phyloP scores from a whole-genome alignment of 2,113 vertebrate genomes.

The Vulpes lagopus region DNA sequence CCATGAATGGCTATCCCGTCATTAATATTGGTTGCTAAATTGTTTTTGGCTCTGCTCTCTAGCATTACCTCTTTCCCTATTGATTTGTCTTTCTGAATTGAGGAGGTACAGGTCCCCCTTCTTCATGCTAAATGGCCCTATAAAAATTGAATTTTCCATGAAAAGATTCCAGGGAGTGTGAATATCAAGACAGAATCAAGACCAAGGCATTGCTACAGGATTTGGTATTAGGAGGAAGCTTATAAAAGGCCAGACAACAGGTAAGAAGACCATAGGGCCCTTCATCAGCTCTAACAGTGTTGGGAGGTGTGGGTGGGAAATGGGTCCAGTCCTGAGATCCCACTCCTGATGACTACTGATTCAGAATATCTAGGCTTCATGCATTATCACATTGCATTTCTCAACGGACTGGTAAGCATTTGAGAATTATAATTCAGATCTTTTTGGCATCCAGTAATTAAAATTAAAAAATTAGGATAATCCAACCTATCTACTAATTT shows the following conservation, averaged over 20 bases:
- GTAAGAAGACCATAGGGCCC: not conserved
- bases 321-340: not conserved
- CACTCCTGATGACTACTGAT: not conserved
- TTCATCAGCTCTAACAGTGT: not conserved
- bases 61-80: not conserved
- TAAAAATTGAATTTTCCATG: slow-evolving; percentile 54
- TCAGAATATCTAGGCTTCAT: not conserved
- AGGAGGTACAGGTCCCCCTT: not conserved
- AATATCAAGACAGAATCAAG: slow-evolving; percentile 34
- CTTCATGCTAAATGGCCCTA: slow-evolving; percentile 22
- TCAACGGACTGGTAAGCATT: not conserved
- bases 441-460: not conserved
- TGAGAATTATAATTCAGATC: not conserved
- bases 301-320: not conserved
- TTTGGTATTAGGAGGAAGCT: not conserved
- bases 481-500: not conserved
- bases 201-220: not conserved
- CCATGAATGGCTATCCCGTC: not conserved
- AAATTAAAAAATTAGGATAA: not conserved
- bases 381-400: not conserved
- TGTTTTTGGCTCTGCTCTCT: slow-evolving; percentile 13
- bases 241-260: not conserved
- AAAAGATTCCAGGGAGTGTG: slow-evolving; percentile 3
- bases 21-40: not conserved
- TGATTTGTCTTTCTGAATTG: slow-evolving; percentile 8